Percentiles rank a stretch among this genome's conserved stretches.
These are phyloP conservation scores for Phaethon lepturus DNA, from an alignment of 2,113 vertebrate species.

Conservation along the genomic window DNA sequence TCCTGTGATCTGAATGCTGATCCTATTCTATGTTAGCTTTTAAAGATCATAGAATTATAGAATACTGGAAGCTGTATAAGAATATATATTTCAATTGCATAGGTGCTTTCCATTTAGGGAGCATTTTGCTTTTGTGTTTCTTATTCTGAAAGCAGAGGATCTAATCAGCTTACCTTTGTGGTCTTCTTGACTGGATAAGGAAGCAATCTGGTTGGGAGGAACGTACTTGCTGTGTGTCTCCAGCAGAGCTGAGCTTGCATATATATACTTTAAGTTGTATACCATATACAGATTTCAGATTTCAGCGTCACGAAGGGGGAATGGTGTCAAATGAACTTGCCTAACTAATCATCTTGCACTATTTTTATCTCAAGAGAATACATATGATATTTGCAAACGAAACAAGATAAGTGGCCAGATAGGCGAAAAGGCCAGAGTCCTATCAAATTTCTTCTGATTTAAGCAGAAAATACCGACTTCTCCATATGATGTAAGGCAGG, in stretches of 20 bases:
- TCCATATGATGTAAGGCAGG: neutral
- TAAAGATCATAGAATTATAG: neutral
- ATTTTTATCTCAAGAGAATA: slow-evolving; percentile 74
- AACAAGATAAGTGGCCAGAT: slow-evolving; percentile 64
- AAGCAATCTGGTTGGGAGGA: slow-evolving; percentile 7
- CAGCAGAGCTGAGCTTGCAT: slow-evolving; percentile 11
- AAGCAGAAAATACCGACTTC: slow-evolving; percentile 59
- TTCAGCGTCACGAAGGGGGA: slow-evolving; percentile 57
- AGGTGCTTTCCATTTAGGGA: neutral
- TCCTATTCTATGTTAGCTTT: neutral
- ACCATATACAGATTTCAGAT: slow-evolving; percentile 64
- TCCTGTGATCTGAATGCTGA: neutral
- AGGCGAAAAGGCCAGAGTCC: slow-evolving; percentile 20
- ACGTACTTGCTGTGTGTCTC: slow-evolving; percentile 48
- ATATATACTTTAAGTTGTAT: slow-evolving; percentile 64
- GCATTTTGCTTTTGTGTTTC: slow-evolving; percentile 7
- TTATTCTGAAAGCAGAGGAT: slow-evolving; percentile 19
- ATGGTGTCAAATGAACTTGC: slow-evolving; percentile 62
- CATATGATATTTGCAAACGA: slow-evolving; percentile 68
- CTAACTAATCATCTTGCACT: slow-evolving; percentile 68
- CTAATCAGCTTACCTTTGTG: slow-evolving; percentile 59
- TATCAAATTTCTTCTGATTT: slow-evolving; percentile 64
- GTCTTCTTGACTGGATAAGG: slow-evolving; percentile 29
- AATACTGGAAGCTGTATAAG: neutral
- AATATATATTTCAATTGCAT: neutral